Base-by-base conservation (phyloP, 2,113 vertebrate genomes). In the Trematomus loennbergii region DNA sequence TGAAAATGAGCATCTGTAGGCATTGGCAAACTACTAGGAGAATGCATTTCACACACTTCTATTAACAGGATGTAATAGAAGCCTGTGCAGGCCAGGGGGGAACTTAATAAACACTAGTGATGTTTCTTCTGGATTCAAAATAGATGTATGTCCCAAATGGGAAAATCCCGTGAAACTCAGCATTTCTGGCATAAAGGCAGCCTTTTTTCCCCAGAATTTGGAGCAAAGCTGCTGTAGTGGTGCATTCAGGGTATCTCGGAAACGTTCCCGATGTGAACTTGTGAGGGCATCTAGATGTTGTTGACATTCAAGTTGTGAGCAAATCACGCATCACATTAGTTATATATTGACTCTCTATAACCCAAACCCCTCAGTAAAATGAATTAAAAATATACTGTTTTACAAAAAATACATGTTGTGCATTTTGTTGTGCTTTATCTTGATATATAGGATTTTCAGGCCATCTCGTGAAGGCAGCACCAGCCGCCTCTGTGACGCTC, bases 161-260 rank as follows among this genome's bases (percentile, higher is more conserved):
- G 9, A 10, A 40, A 36, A 9, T 3, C 15, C 33, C 13, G 2
- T 25, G 2, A 5, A 33, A 9, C 20, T 59, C 55, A 60, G 33
- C 20, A 48, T 12, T 17, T 46, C 53, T 29, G 15, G 40, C 20
- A 46, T 10, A 58, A 20, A 62, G 2, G 18, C 2, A 70, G 36
- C 17, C 20, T 9, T 20, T 54, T 57, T 33, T 40, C 0, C 36
- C 36, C 36, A 40, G 36, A 40, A 7, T 45, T 64, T 29, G 62
- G 8, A 33, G n/a, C 43, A 9, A 15, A 11, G 4, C 22, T 12
- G 48, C 48, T 62, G n/a, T 9, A 2, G 1, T 63, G 78, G 25
- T 81, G 63, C 58, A 16, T 85, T 85, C 48, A 58, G n/a, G 7
- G 36, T 73, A 12, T 12, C 15, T 63, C 9, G 6, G 58, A 72